Evolutionary conservation across 2,888 invertebrate species (phyloP).

Genomic region (Itoplectis maculator): DNA sequence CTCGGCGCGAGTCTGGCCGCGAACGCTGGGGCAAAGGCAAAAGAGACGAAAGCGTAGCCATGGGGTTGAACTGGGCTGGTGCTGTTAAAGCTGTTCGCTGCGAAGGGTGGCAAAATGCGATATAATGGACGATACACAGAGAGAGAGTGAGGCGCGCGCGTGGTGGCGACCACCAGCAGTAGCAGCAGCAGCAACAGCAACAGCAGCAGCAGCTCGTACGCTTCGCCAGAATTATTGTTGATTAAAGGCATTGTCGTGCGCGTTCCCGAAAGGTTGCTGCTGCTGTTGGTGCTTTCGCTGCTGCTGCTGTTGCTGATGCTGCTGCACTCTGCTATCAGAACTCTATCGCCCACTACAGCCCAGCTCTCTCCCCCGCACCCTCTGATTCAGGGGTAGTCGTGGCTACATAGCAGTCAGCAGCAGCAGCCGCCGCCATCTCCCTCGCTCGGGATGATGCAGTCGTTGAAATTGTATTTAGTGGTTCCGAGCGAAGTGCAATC

Average conservation of each 20-base stretch:
- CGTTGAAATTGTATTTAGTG: constrained; percentile 79
- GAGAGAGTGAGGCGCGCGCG: constrained; percentile 19
- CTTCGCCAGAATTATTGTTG: constrained; percentile 80
- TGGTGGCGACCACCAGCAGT: constrained; percentile 9
- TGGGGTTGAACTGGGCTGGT: constrained; percentile 13
- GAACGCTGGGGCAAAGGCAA: constrained; percentile 41
- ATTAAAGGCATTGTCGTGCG: constrained; percentile 81
- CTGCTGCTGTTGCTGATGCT: constrained; percentile 51
- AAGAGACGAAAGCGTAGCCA: constrained; percentile 48
- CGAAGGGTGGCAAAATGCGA: constrained; percentile 65
- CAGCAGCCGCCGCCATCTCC: constrained; percentile 30
- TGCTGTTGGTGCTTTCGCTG: constrained; percentile 51
- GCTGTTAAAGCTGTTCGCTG: constrained; percentile 53
- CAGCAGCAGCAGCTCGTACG: constrained; percentile 57
- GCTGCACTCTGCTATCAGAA: constrained; percentile 49
- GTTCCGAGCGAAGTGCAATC: constrained; percentile 67
- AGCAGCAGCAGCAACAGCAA: constrained; percentile 50
- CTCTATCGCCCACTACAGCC: constrained; percentile 56
- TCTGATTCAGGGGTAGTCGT: no score
- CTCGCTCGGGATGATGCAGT: constrained; percentile 69
- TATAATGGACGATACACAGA: constrained; percentile 47
- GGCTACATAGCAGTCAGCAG: background rate
- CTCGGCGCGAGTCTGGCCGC: constrained; percentile 42
- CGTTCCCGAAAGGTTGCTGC: constrained; percentile 71
- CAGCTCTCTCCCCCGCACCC: no score